Evolutionary conservation across 2,888 invertebrate genomes (phyloP).

Genomic region (Tryphoninae sp.): DNA sequence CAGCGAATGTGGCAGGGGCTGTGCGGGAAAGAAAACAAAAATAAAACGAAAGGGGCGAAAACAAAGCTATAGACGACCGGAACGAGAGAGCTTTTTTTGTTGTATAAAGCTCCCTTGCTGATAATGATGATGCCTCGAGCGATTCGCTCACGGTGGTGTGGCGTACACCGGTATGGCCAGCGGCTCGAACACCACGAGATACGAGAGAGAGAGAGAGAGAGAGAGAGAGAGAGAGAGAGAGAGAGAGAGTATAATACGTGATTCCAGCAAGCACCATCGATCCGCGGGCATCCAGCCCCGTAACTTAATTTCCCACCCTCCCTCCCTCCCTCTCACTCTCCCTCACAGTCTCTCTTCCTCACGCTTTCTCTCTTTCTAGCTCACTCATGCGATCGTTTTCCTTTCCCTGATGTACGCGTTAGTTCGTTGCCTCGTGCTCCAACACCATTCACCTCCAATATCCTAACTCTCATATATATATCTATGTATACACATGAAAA

Average conservation of each 20-base stretch:
- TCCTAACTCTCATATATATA: background rate
- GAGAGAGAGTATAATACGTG: conserved; percentile 48
- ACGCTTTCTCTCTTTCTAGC: conserved; percentile 61
- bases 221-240: conserved; percentile 26
- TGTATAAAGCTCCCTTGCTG: conserved; percentile 1
- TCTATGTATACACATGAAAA: background rate
- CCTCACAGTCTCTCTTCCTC: conserved; percentile 61
- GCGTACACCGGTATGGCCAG: conserved; percentile 35
- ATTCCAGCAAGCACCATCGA: conserved; percentile 72
- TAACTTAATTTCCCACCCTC: conserved; percentile 71
- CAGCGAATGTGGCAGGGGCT: background rate
- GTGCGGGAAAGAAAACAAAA: conserved; percentile 13
- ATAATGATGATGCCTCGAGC: conserved; percentile 31
- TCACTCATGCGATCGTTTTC: conserved; percentile 38
- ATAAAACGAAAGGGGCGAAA: background rate
- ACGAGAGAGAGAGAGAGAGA: conserved; percentile 37
- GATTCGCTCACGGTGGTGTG: conserved; percentile 17
- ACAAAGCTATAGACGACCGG: too few relatives aligned
- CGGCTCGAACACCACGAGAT: conserved; percentile 37
- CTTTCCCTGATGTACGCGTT: background rate
- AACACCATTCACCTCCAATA: background rate
- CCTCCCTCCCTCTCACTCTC: conserved; percentile 56
- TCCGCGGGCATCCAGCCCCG: conserved; percentile 69
- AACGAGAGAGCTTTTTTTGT: conserved; percentile 2
- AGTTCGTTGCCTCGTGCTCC: conserved; percentile 11